Percentiles rank a stretch among this genome's conserved stretches.
Evolutionary conservation across 2,888 invertebrate species (phyloP).

Genomic region (Adela reaumurella): DNA sequence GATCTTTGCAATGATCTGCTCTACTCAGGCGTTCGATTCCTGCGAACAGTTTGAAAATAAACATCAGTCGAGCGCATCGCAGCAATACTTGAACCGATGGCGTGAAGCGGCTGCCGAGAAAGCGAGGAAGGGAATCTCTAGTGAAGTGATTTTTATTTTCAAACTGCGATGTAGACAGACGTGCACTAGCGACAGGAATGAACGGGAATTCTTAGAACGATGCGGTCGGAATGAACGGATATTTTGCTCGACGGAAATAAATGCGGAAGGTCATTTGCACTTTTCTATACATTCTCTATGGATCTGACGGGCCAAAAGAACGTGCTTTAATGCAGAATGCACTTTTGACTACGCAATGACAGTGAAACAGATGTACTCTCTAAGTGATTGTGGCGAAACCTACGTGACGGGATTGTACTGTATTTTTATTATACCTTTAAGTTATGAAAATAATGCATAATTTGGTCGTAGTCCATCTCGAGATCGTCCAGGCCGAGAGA

Average conservation of each 20-base stretch:
- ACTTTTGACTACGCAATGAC: no score
- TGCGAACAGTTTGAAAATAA: conserved; percentile 52
- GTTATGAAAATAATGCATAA: conserved; percentile 98
- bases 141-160: background rate
- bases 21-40: conserved; percentile 89
- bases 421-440: conserved; percentile 69
- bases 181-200: no score
- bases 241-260: no score
- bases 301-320: no score
- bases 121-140: background rate
- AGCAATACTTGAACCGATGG: background rate
- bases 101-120: background rate
- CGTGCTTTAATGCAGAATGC: no score
- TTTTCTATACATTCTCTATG: no score
- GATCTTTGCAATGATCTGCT: conserved; percentile 82
- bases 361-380: no score
- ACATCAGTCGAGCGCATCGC: conserved; percentile 19
- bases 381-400: background rate
- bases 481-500: conserved; percentile 75
- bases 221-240: no score
- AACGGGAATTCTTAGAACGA: no score
- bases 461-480: conserved; percentile 96
- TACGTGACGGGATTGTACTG: background rate
- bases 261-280: no score
- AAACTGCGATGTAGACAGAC: background rate